Base-by-base conservation (phyloP, 2,888 invertebrate genomes). In the Ophraella communa region DNA sequence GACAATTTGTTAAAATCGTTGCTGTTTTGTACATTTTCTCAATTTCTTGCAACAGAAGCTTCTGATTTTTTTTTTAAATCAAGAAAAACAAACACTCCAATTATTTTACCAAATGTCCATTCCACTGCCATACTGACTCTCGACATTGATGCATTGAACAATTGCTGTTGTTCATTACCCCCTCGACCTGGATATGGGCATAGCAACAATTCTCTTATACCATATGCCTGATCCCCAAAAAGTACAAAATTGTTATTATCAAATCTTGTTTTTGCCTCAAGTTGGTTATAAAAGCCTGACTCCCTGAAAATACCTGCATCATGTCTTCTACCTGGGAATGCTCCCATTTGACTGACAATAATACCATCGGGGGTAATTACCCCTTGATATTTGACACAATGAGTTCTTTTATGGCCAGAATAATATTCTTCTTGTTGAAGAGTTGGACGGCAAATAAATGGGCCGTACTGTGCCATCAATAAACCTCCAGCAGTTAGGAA, bases 31-130 rank as follows among this genome's bases (percentile, higher is more conserved):
- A 47, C 10, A 57, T 45, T 10, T 24, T n/a, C 44, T 57, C 20
- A 30, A 45, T 1, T 2, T 58, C 21, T 20, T 58, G 49, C 11
- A 58, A 10, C 5, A 58, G 10, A 20, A 58, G 35, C 14, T 58
- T 58, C 17, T 58, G 49, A 14, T 58, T 56, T 20, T 56, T 33
- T 55, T 45, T 56, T 30, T 33, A 56, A 56, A 5, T 30, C 56
- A 20, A 56, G 0, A 56, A 56, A 45, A 5, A 30, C 56, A 56
- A 30, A 45, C 35, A 30, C 23, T 3, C 1, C 3, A 4, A 55
- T 42, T 17, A 55, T 23, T 42, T 55, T 55, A 5, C 14, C 24
- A 27, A 55, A 55, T 1, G 17, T n/a, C 44, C 21, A 55, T 24
- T 57, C 44, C 8, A 57, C 57, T 18, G 47, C 45, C 4, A 27